Evolutionary conservation across 2,797 vertebrate genomes (phyloP).

Genomic region (Macrochelys suwanniensis): DNA sequence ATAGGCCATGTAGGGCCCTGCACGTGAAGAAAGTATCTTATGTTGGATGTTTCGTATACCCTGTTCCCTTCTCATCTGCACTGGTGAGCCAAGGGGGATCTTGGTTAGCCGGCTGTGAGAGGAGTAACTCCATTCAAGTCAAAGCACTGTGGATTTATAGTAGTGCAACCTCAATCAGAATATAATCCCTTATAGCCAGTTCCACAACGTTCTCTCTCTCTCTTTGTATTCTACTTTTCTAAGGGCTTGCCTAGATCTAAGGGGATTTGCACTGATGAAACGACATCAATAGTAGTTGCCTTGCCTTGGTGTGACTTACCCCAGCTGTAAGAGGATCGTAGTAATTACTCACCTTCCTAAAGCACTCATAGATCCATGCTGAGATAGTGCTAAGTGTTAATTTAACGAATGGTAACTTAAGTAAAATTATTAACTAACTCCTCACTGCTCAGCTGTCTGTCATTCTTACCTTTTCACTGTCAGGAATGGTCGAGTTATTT

Average conservation of each 20-base stretch:
- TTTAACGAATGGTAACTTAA: constrained; percentile 58
- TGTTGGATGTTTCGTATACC: background rate
- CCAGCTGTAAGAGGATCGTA: background rate
- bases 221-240: background rate
- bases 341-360: background rate
- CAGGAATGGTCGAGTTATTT: background rate
- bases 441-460: constrained; percentile 36
- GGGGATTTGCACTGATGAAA: background rate
- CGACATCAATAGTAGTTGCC: background rate
- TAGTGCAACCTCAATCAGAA: background rate
- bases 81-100: background rate
- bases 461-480: background rate
- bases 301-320: background rate
- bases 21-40: background rate
- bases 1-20: background rate
- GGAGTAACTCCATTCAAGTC: constrained; percentile 8
- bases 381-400: background rate
- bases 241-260: background rate
- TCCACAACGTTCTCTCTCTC: background rate
- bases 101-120: constrained; percentile 1
- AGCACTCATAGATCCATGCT: background rate
- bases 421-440: constrained; percentile 32
- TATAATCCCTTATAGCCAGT: background rate
- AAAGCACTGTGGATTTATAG: constrained; percentile 9
- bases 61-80: background rate